phyloP scores from a whole-genome alignment of 1,140 invertebrate species.

The Diabrotica virgifera region DNA sequence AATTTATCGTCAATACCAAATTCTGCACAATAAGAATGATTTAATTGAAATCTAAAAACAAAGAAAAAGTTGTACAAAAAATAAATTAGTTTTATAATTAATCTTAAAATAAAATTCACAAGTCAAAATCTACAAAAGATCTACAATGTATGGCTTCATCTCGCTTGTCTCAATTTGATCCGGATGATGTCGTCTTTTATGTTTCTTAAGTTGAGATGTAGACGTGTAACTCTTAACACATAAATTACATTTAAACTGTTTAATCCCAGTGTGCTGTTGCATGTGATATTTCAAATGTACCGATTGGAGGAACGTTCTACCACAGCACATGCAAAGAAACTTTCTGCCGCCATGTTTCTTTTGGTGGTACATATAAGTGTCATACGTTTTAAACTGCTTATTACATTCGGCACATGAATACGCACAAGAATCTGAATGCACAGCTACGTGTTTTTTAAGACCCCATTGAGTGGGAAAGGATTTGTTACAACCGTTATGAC shows the following conservation, averaged over 20 bases:
- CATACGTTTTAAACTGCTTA: slow-evolving; percentile 20
- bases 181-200: slow-evolving; percentile 14
- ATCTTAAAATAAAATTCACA: neutral
- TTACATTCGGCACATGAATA: slow-evolving; percentile 15
- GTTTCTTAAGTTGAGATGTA: slow-evolving; percentile 16
- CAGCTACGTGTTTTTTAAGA: slow-evolving; percentile 14
- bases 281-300: slow-evolving; percentile 24
- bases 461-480: slow-evolving; percentile 6
- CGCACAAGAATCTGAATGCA: slow-evolving; percentile 12
- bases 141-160: neutral
- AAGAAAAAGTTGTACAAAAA: no score
- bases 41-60: no score
- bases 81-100: no score
- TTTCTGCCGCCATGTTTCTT: slow-evolving; percentile 20
- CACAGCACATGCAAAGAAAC: slow-evolving; percentile 19
- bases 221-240: slow-evolving; percentile 24
- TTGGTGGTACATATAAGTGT: slow-evolving; percentile 23
- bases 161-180: neutral
- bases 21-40: no score
- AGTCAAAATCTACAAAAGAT: neutral
- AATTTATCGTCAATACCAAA: no score
- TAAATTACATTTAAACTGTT: slow-evolving; percentile 22
- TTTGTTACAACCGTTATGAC: slow-evolving; percentile 12
- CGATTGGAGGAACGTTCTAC: slow-evolving; percentile 19
- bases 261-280: slow-evolving; percentile 20